A percentile compares a stretch with the other conserved stretches of the same genome.
Evolutionary conservation across 2,113 vertebrate species (phyloP).

Genomic region (Madoqua kirkii): DNA sequence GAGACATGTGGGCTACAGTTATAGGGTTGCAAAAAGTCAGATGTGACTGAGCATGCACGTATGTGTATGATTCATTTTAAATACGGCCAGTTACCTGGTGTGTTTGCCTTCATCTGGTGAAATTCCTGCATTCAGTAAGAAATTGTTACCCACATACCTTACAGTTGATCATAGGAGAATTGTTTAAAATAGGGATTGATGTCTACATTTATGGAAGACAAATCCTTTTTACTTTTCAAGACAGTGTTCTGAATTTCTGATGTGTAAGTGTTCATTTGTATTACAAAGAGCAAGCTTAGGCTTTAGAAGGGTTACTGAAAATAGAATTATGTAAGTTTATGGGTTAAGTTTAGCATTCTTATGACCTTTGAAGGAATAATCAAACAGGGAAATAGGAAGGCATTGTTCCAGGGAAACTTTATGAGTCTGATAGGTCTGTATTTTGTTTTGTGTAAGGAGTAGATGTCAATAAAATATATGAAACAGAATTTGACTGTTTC

Average conservation of each 20-base stretch:
- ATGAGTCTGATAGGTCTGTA: neutral
- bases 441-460: neutral
- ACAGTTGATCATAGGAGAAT: neutral
- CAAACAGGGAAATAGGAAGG: neutral
- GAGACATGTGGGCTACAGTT: neutral
- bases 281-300: neutral
- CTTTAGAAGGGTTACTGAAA: neutral
- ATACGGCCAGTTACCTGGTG: neutral
- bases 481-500: neutral
- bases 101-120: neutral
- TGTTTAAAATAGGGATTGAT: neutral
- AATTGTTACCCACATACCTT: neutral
- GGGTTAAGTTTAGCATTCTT: neutral
- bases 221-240: neutral
- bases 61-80: neutral
- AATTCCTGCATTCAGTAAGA: neutral
- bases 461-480: neutral
- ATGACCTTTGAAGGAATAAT: neutral
- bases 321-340: neutral
- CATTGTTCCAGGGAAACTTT: neutral
- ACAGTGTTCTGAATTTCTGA: neutral
- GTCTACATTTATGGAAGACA: neutral
- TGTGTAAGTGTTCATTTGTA: neutral
- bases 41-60: fast-evolving
- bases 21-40: neutral